Evolutionary conservation across 1,140 invertebrate genomes (phyloP).

Genomic region (Heliothis subflexa): DNA sequence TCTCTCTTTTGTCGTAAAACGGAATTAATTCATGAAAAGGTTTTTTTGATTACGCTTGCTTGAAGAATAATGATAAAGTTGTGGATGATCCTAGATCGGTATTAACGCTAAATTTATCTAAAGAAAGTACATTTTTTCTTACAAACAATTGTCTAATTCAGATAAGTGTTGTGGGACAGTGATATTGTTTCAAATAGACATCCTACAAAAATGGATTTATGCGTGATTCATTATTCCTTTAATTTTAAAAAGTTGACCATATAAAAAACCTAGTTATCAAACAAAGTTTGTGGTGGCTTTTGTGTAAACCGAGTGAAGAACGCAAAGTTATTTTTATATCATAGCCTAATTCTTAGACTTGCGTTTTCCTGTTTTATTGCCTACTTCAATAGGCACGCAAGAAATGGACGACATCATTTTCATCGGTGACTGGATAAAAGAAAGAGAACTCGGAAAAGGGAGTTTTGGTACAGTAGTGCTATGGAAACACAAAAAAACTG

Average conservation of each 20-base stretch:
- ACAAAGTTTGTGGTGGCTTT: slow-evolving; percentile 28
- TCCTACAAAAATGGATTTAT: neutral
- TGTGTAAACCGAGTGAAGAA: slow-evolving; percentile 17
- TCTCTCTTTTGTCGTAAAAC: no score
- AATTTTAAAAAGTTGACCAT: neutral
- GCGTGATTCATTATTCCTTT: neutral
- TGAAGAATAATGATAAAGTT: no score
- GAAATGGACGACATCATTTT: slow-evolving; percentile 84
- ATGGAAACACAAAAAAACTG: slow-evolving; percentile 87
- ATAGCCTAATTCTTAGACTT: slow-evolving; percentile 28
- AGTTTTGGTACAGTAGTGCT: slow-evolving; percentile 89
- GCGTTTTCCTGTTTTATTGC: slow-evolving; percentile 21
- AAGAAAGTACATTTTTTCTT: no score
- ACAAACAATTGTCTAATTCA: no score
- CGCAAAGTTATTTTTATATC: slow-evolving; percentile 54
- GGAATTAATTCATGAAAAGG: no score
- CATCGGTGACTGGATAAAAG: slow-evolving; percentile 87
- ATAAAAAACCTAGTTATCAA: slow-evolving; percentile 41
- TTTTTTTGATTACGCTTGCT: no score
- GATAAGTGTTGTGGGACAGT: no score
- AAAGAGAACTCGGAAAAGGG: slow-evolving; percentile 87
- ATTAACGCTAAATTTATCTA: no score
- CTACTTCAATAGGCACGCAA: slow-evolving; percentile 1
- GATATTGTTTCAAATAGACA: no score
- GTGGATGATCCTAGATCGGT: no score